Conservation (phyloP, 1,140 invertebrate species). For the Drosophila bipectinata region DNA sequence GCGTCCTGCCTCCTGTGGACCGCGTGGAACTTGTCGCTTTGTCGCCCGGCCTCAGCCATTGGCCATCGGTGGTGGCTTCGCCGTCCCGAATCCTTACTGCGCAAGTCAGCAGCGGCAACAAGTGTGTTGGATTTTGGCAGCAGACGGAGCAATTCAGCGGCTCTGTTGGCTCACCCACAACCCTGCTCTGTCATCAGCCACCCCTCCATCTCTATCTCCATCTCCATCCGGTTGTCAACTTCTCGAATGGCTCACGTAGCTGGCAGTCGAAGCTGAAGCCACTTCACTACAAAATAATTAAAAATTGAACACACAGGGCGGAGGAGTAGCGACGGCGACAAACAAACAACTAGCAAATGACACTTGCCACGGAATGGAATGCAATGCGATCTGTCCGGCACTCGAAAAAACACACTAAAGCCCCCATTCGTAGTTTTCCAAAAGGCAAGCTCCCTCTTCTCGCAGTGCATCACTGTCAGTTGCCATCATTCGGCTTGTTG, state of each 20-base stretch:
- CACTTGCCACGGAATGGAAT: slow-evolving; percentile 60
- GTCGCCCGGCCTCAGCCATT: slow-evolving; percentile 69
- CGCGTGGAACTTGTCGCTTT: slow-evolving; percentile 74
- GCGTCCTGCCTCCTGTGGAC: slow-evolving; percentile 30
- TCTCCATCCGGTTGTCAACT: background rate
- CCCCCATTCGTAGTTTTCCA: background rate
- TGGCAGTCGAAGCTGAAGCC: slow-evolving; percentile 37
- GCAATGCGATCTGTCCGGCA: slow-evolving; percentile 51
- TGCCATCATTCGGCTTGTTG: slow-evolving; percentile 31
- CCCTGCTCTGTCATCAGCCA: background rate
- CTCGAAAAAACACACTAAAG: background rate
- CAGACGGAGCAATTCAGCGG: slow-evolving; percentile 3
- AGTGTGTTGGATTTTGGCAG: slow-evolving; percentile 51
- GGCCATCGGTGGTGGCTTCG: slow-evolving; percentile 58
- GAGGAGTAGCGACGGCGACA: slow-evolving; percentile 14
- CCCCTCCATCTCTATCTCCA: background rate
- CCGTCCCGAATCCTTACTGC: slow-evolving; percentile 25
- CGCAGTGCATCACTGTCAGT: slow-evolving; percentile 25
- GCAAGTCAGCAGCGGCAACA: slow-evolving; percentile 64
- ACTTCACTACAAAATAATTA: slow-evolving; percentile 76
- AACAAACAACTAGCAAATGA: slow-evolving; percentile 41
- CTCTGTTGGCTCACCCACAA: slow-evolving; percentile 3
- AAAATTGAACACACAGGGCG: slow-evolving; percentile 52
- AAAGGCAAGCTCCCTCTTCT: background rate
- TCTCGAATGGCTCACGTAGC: slow-evolving; percentile 45